Evolutionary conservation across 37 sponge, comb jelly and placozoan genomes (phyloP), one percentile per base, ranked within the genome.

Genomic region (Chondrilla cf. caribensis): DNA sequence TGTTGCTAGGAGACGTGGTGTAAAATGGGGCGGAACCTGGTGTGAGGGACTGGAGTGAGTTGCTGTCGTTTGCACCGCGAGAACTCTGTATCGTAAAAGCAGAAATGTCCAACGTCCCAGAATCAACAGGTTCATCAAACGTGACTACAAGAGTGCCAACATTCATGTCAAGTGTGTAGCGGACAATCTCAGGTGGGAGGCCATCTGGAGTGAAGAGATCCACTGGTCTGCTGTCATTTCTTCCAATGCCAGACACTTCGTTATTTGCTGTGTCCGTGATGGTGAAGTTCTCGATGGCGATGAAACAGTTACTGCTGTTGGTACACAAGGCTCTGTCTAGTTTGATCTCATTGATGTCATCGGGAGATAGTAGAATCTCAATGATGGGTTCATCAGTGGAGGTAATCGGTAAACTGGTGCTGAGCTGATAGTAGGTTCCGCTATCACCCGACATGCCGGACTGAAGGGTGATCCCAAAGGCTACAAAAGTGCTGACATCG

Each of bases 261-360:
- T 96, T 96, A 33, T 43, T 31, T 35, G 83, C 91, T 93, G 93
- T 96, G 72, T 96, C 97, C 14, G 36, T 43, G 59, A 96, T 62
- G 19, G 92, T 72, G 6, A 42, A 42, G 6, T 58, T 21, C 2
- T 87, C 26, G 36, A 90, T 25, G 29, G 89, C 87, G 0, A 95
- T 64, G 75, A 79, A 95, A 41, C 92, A 88, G 44, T 87, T 80
- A 2, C 28, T 25, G 7, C 28, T 17, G 35, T 58, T 59, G 17
- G 91, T 90, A 79, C 92, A 88, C 15, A 95, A 85, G 28, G 60
- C 36, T 26, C 84, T 64, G 59, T 83, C 73, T 15, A 90, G 81
- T 58, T 93, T 96, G 59, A 96, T 88, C 7, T 81, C 62, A 57
- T 93, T 90, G 36, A 96, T 75, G 81, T 96, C 94, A 15, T 47